Evolutionary conservation across 2,113 vertebrate genomes (phyloP), one percentile per base, ranked within the genome.

Genomic region (Forbesichthys agassizii): DNA sequence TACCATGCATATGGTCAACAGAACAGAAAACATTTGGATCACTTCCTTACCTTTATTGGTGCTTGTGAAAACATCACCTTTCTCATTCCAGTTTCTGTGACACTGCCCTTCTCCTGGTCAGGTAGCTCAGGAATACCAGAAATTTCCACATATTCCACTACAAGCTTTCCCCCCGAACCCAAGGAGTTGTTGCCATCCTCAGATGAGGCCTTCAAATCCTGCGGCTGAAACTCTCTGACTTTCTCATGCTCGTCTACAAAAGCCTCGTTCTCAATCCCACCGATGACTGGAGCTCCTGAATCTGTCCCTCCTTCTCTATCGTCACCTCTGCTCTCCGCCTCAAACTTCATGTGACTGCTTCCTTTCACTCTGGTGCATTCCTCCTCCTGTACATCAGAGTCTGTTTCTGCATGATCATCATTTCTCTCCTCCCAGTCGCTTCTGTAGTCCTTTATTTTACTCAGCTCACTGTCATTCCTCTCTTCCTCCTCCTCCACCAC

Each of bases 1-100:
- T 27, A 27, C 27, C 2, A 20, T 14, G 20, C 3, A 3, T 58
- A 16, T 56, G 5, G 8, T 1, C 2, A 42, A 42, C 36, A 2
- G 36, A 42, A 42, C 7, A 42, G 4, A 5, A 42, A 42, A 42
- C 4, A 9, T 11, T 12, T 7, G 52, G 55, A 27, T 64, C 3
- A 12, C 59, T 13, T 55, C 3, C 76, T 69, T 91, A 95, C 96
- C 92, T 93, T 95, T 70, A 97, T 96, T 51, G 95, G 94, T 65
- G 93, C 92, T 4, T 92, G 92, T 47, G 95, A 95, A 86, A 97
- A 97, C 64, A 86, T 92, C 73, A 97, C 93, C 84, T 89, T 94
- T 75, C 91, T 88, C 60, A 75, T 86, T 18, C 0, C 69, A 52
- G 75, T 73, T 36, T 91, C 83, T 48, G 92, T 90, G 73, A 88